phyloP scores from a whole-genome alignment of 2,888 invertebrate genomes.

The Boloria euphrosyne region DNA sequence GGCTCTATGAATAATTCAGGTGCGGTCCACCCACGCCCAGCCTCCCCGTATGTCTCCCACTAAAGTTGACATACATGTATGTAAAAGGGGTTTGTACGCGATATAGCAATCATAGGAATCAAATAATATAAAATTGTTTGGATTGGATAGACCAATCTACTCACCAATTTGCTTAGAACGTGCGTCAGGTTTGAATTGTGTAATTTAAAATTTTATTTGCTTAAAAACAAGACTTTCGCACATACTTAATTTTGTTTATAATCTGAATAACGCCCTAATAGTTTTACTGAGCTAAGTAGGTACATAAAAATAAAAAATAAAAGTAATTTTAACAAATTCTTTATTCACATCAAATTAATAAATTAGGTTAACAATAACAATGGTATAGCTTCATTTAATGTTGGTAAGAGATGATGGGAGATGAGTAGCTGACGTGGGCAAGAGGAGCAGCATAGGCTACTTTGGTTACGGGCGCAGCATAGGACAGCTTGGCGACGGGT shows the following conservation, averaged over 20 bases:
- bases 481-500: conserved; percentile 49
- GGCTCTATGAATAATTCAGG: conserved; percentile 79
- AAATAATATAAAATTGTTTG: background rate
- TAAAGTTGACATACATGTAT: conserved; percentile 51
- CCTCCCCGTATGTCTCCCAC: conserved; percentile 45
- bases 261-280: too few relatives aligned
- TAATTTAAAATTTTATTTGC: background rate
- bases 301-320: conserved; percentile 8
- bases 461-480: conserved; percentile 46
- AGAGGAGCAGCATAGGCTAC: conserved; percentile 50
- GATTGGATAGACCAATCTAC: too few relatives aligned
- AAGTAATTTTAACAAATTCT: conserved; percentile 51
- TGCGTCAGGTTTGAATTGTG: background rate
- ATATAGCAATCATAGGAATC: conserved; percentile 18
- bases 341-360: conserved; percentile 49
- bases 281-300: background rate
- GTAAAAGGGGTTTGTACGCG: conserved; percentile 19
- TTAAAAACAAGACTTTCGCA: background rate
- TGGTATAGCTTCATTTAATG: conserved; percentile 51
- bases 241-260: too few relatives aligned
- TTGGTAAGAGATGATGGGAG: conserved; percentile 68
- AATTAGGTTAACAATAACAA: conserved; percentile 40
- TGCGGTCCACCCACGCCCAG: conserved; percentile 55
- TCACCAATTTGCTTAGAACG: too few relatives aligned
- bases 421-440: conserved; percentile 63